Evolutionary conservation across 1,140 invertebrate genomes (phyloP), one percentile per base, ranked within the genome.

Genomic region (Magallana gigas): DNA sequence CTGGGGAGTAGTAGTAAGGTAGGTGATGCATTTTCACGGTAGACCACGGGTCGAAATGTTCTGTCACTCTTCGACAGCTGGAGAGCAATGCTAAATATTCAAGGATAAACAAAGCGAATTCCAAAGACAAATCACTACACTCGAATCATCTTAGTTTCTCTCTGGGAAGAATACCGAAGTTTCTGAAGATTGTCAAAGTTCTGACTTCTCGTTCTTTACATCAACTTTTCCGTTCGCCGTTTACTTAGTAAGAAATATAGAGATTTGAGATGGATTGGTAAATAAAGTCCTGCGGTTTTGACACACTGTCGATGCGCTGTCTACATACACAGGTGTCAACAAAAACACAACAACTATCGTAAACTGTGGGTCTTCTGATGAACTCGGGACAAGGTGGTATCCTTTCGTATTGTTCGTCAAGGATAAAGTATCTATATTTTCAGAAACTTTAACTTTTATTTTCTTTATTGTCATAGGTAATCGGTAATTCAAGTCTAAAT

Each of bases 1-100:
- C 91, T 1, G 87, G 48, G 8, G 83, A 90, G 90, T 90, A 90
- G 57, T 92, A 92, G 76, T 91, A 91, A 1, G 91, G 91, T 11
- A 91, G 85, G 60, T 91, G 91, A 64, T 90, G 91, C 90, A 92
- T 90, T 23, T 84, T 76, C 68, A 76, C 23, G 29, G 14, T 76
- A n/a, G 23, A 48, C 36, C 36, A 48, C 36, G 36, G 23, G 68
- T 76, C 23, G 23, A 18, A 71, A 18, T 23, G 68, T 76, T 29
- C 68, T 29, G 68, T 76, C 68, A 76, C 8, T 76, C 6, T 76
- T 11, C 23, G 14, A 23, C 68, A 76, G 23, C 8, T 76, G 18
- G 23, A 29, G 9, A 18, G 36, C 36, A 48, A 48, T 48, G 36
- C 36, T 64, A 64, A n/a, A 64, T 36, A 76, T 76, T 11, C 68